These are phyloP conservation scores for Baronia brevicornis DNA, from an alignment of 2,888 invertebrate genomes.

Conservation along the genomic window DNA sequence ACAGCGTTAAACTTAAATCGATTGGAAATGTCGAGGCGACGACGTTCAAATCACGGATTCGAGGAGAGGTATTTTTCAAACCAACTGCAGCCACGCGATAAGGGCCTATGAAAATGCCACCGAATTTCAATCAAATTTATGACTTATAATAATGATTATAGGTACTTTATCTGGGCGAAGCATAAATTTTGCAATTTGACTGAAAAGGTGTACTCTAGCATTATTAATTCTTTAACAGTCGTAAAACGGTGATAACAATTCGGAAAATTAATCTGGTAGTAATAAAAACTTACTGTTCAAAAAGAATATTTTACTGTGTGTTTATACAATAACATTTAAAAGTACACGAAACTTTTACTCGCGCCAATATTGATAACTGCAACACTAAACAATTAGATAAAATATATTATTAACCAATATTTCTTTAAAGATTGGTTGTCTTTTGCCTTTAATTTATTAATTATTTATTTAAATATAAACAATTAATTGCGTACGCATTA, in stretches of 20 bases:
- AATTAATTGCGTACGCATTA: too few relatives aligned
- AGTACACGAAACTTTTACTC: too few relatives aligned
- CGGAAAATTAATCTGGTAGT: slow-evolving; percentile 63
- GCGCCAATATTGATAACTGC: too few relatives aligned
- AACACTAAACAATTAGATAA: too few relatives aligned
- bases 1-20: slow-evolving; percentile 66
- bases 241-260: slow-evolving; percentile 71
- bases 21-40: slow-evolving; percentile 57
- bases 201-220: slow-evolving; percentile 72
- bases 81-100: slow-evolving; percentile 69
- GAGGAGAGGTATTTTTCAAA: slow-evolving; percentile 65
- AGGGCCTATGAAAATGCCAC: slow-evolving; percentile 67
- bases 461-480: too few relatives aligned
- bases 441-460: too few relatives aligned
- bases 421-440: too few relatives aligned
- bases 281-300: slow-evolving; percentile 34
- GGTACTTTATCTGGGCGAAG: slow-evolving; percentile 64
- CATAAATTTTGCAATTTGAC: slow-evolving; percentile 70
- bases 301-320: too few relatives aligned
- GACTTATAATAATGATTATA: slow-evolving; percentile 74
- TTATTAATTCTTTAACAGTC: slow-evolving; percentile 71
- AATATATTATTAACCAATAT: too few relatives aligned
- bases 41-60: slow-evolving; percentile 44
- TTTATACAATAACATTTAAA: too few relatives aligned
- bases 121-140: slow-evolving; percentile 75